phyloP scores from a whole-genome alignment of 2,113 vertebrate genomes.

The Phoxinus phoxinus region DNA sequence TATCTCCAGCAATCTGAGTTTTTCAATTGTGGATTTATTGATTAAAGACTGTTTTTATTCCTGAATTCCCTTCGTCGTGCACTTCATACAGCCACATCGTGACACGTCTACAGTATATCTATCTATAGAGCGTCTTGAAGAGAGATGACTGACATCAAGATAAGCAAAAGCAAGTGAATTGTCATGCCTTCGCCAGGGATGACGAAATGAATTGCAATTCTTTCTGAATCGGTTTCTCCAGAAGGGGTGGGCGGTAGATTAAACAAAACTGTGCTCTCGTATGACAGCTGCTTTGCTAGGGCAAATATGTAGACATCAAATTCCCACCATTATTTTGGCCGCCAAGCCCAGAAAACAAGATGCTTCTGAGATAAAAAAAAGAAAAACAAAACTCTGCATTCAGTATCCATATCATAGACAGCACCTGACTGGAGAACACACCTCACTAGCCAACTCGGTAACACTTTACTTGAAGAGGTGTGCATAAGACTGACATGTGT shows the following conservation, averaged over 20 bases:
- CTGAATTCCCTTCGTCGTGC: too few species aligned
- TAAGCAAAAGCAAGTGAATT: background rate
- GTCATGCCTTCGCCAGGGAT: slow-evolving; percentile 5
- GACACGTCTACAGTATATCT: too few species aligned
- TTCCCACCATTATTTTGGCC: slow-evolving; percentile 14
- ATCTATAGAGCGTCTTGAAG: too few species aligned
- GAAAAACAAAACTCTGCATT: slow-evolving; percentile 34
- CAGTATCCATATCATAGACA: background rate
- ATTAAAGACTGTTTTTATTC: too few species aligned
- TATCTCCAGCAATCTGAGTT: too few species aligned
- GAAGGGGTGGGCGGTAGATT: background rate
- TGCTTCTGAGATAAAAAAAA: background rate
- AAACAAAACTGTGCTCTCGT: background rate
- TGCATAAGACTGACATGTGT: too few species aligned
- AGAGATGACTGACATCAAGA: background rate
- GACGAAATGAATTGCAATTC: slow-evolving; percentile 42
- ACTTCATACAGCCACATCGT: too few species aligned
- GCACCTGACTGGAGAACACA: slow-evolving; percentile 10
- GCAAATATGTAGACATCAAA: slow-evolving; percentile 3
- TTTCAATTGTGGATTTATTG: too few species aligned
- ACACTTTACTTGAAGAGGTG: too few species aligned
- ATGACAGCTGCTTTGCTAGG: slow-evolving; percentile 3
- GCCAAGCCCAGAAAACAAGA: slow-evolving; percentile 18
- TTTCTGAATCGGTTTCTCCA: background rate
- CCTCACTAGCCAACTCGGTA: background rate